Base-by-base conservation (phyloP, 2,888 invertebrate species). In the Nectonema munidae region DNA sequence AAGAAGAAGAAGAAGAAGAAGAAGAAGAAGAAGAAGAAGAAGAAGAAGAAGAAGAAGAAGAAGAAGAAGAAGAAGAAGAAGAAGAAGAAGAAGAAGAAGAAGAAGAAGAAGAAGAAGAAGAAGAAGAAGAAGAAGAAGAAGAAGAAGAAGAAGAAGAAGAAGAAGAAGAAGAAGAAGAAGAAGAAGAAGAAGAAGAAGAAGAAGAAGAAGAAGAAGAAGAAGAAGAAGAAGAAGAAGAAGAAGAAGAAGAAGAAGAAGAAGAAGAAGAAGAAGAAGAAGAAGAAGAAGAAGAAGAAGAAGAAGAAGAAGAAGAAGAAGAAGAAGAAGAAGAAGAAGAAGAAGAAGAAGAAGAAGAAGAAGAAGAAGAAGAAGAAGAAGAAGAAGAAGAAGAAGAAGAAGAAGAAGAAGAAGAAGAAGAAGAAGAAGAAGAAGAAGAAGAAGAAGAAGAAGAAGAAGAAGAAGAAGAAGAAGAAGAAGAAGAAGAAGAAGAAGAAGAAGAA, bases 11-110 rank as follows among this genome's bases (percentile, higher is more conserved):
- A 34, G 16, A 9, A 4, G 16, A 19, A 34, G 19, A 25, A 25
- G 25, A 25, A 25, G 25, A 25, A 25, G 25, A 25, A 25, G 25
- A 25, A 25, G 25, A 25, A 25, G 25, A 25, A 25, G 25, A 25
- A 25, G 25, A 25, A 25, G 25, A 25, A 25, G 25, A 25, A 25
- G 25, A 25, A 25, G 25, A 25, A 25, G 25, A 25, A 25, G 25
- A 25, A 25, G 25, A 25, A 25, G 25, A 25, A 25, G 25, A 25
- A 25, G 25, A 25, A 25, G 25, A 25, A 25, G 25, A 25, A 25
- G 25, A 25, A 25, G 25, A 25, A 25, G 25, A 25, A 25, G 25
- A 25, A 25, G 25, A 25, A 25, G 25, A 25, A 25, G 25, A 25
- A 25, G 25, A 25, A 25, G 25, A 25, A 25, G 25, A 25, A 25